Percentiles rank a stretch among this genome's conserved stretches.
phyloP scores from a whole-genome alignment of 2,113 vertebrate genomes.

The Austrofundulus limnaeus region DNA sequence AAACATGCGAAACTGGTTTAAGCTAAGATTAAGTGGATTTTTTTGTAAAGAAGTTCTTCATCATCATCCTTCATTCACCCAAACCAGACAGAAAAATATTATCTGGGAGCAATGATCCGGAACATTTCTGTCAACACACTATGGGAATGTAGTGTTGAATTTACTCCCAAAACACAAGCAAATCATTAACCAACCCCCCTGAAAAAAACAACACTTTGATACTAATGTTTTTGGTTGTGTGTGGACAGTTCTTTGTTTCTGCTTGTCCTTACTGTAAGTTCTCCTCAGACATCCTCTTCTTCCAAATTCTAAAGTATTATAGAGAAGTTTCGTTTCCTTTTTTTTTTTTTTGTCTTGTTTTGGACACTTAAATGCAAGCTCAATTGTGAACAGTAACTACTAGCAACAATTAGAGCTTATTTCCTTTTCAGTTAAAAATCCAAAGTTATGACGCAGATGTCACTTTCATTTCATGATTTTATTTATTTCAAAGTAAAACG shows the following conservation, averaged over 20 bases:
- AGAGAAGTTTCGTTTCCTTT: constrained; percentile 58
- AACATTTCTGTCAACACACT: too few relatives aligned
- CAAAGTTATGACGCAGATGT: neutral
- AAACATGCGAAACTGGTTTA: too few relatives aligned
- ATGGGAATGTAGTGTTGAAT: too few relatives aligned
- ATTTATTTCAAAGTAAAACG: constrained; percentile 32
- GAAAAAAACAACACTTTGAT: too few relatives aligned
- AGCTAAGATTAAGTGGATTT: too few relatives aligned
- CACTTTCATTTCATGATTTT: constrained; percentile 41
- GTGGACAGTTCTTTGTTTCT: too few relatives aligned
- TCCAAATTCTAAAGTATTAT: constrained; percentile 39
- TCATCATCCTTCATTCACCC: too few relatives aligned
- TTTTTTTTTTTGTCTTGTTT: constrained; percentile 19
- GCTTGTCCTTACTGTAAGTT: constrained; percentile 54
- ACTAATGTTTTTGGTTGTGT: too few relatives aligned
- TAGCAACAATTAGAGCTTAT: neutral
- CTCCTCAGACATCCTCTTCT: constrained; percentile 53
- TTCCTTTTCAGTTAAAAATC: constrained; percentile 12
- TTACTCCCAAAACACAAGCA: too few relatives aligned
- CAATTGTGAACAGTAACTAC: neutral
- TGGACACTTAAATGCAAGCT: neutral
- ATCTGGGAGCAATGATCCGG: too few relatives aligned
- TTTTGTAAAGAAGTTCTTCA: too few relatives aligned
- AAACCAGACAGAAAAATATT: too few relatives aligned
- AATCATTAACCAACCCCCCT: neutral